A percentile compares a stretch with the other conserved stretches of the same genome.
Evolutionary conservation across 1,140 invertebrate species (phyloP).

Genomic region (Bombus balteatus): DNA sequence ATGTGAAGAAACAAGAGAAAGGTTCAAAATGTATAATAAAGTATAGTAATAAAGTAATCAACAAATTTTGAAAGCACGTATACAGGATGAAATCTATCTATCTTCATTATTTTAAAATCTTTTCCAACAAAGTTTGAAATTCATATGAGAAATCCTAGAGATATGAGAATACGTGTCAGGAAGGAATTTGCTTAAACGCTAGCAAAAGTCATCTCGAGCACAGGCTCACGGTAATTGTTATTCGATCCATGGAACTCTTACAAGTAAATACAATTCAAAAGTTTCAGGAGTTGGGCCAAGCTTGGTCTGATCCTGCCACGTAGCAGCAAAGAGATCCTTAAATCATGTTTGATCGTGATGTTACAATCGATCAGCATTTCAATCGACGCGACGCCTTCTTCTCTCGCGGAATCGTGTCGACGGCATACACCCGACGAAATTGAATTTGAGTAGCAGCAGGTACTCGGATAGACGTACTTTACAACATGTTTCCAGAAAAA

Average conservation of each 20-base stretch:
- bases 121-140: not conserved
- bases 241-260: constrained; percentile 26
- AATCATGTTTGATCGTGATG: constrained; percentile 43
- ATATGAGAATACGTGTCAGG: not conserved
- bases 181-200: constrained; percentile 1
- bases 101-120: not conserved
- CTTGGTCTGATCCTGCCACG: not conserved
- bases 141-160: not conserved
- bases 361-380: constrained; percentile 63
- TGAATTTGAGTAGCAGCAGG: constrained; percentile 44
- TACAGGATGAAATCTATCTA: not conserved
- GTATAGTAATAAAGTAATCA: no score
- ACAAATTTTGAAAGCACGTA: no score
- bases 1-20: no score
- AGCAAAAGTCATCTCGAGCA: not conserved
- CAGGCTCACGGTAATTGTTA: constrained; percentile 39
- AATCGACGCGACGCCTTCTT: constrained; percentile 37
- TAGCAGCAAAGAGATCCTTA: constrained; percentile 42
- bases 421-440: constrained; percentile 43
- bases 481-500: constrained; percentile 26
- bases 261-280: constrained; percentile 40
- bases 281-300: constrained; percentile 19
- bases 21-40: no score
- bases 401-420: constrained; percentile 44
- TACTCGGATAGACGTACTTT: constrained; percentile 10